Conservation (phyloP, 64 coral and sea anemone species). For the Stichodactyla helianthus region DNA sequence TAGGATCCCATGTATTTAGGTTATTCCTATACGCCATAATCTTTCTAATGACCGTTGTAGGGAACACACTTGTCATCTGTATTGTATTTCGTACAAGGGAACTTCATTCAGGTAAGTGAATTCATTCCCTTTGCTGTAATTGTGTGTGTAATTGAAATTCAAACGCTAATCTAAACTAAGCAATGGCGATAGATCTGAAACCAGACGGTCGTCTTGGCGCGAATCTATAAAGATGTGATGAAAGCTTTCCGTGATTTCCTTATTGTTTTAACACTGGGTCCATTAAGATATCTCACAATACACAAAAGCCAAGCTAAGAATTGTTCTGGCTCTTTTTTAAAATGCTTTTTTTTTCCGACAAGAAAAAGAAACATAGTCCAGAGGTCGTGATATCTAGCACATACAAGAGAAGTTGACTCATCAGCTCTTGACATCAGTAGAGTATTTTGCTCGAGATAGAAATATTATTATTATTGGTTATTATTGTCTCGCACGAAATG, state of each 20-base stretch:
- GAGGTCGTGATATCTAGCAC: not conserved
- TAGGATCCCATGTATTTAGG: conserved; percentile 48
- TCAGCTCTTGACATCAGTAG: not conserved
- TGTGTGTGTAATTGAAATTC: not conserved
- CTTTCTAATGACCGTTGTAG: conserved; percentile 37
- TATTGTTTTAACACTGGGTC: not conserved
- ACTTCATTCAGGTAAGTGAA: conserved; percentile 43
- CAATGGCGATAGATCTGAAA: not conserved
- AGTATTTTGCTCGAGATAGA: conserved; percentile 8
- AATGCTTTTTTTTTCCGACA: not conserved
- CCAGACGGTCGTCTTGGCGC: not conserved
- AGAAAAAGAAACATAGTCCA: not conserved
- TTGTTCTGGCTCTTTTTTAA: not conserved
- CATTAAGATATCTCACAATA: not conserved
- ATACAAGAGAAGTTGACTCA: not conserved
- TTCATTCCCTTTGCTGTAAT: not conserved
- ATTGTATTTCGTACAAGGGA: conserved; percentile 50
- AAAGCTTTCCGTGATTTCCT: not conserved
- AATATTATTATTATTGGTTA: conserved; percentile 9
- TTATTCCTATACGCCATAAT: conserved; percentile 47
- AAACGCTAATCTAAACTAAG: not conserved
- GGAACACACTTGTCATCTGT: conserved; percentile 36
- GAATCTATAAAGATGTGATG: not conserved
- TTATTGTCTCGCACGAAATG: conserved; percentile 7
- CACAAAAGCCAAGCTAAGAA: not conserved